These are phyloP conservation scores for Seriola dumerili DNA, from an alignment of 2,113 vertebrate species.

Conservation along the genomic window DNA sequence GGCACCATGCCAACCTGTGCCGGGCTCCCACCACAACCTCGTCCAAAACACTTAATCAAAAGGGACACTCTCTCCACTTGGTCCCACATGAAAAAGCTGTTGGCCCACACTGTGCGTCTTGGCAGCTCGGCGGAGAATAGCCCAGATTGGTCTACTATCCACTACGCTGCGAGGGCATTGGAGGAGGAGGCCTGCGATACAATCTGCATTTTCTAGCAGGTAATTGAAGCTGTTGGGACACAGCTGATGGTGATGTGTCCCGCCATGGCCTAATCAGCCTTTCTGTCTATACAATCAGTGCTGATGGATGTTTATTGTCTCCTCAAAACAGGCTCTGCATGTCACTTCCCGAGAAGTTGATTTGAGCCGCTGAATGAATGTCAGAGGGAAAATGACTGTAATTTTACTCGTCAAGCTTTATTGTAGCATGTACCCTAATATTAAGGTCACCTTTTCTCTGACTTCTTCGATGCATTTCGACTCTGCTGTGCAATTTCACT, in stretches of 20 bases:
- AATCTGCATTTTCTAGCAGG: constrained; percentile 59
- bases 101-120: constrained; percentile 52
- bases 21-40: constrained; percentile 39
- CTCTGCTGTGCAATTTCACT: constrained; percentile 33
- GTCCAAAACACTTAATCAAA: constrained; percentile 67
- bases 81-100: constrained; percentile 53
- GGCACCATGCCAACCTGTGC: constrained; percentile 56
- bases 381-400: constrained; percentile 62
- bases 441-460: constrained; percentile 45
- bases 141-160: constrained; percentile 33
- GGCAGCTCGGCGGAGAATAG: constrained; percentile 45
- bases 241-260: constrained; percentile 42
- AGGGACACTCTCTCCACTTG: constrained; percentile 59
- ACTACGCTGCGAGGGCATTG: neutral
- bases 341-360: constrained; percentile 48
- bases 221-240: constrained; percentile 54
- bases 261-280: constrained; percentile 60
- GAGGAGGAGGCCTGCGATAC: constrained; percentile 39
- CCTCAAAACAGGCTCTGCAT: constrained; percentile 7
- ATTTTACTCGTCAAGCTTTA: constrained; percentile 58
- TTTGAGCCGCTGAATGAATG: constrained; percentile 49
- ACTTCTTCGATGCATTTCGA: constrained; percentile 17
- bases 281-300: constrained; percentile 42
- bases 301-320: constrained; percentile 59
- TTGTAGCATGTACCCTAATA: constrained; percentile 31